phyloP scores from a whole-genome alignment of 2,113 vertebrate species.

The Globicephala melas region DNA sequence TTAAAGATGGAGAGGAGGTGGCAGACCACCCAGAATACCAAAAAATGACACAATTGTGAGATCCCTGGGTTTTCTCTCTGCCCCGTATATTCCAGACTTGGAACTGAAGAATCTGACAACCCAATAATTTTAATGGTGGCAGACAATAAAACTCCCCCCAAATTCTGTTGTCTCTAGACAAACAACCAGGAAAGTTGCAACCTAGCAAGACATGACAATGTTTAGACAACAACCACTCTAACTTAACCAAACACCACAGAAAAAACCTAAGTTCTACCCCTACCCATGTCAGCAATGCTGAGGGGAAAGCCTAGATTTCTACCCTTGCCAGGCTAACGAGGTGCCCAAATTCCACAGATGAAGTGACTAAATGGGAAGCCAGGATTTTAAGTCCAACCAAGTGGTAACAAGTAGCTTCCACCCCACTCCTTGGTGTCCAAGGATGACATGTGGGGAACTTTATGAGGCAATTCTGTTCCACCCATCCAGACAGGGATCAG shows the following conservation, averaged over 20 bases:
- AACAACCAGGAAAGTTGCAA: background rate
- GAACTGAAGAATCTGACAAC: background rate
- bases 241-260: background rate
- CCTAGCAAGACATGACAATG: background rate
- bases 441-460: too few relatives aligned
- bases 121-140: background rate
- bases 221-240: background rate
- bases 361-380: background rate
- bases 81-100: background rate
- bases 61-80: background rate
- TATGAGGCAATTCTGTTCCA: background rate
- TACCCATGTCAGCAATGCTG: background rate
- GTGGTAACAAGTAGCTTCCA: background rate
- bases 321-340: background rate
- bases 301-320: background rate
- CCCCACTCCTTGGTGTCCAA: background rate
- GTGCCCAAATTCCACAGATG: background rate
- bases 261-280: background rate
- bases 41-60: background rate
- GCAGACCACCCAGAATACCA: fast-evolving
- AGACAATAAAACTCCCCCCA: background rate
- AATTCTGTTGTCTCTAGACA: background rate
- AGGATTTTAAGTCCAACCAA: background rate
- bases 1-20: background rate
- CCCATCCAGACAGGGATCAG: background rate